Conservation (phyloP, 2,113 vertebrate species). For the Xenopus laevis region DNA sequence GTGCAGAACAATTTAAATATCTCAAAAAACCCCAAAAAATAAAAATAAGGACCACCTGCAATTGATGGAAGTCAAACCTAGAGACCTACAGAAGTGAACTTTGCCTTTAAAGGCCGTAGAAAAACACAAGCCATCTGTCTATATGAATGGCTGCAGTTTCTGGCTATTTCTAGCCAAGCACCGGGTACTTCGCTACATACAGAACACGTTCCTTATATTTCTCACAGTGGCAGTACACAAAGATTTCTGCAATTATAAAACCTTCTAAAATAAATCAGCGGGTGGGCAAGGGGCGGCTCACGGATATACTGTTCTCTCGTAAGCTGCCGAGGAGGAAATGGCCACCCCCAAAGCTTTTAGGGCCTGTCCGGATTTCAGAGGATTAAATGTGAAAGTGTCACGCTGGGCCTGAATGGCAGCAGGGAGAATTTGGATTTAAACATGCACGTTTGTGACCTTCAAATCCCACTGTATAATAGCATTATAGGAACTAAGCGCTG, state of each 20-base stretch:
- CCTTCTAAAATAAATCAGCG: slow-evolving; percentile 5
- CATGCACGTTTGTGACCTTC: slow-evolving; percentile 33
- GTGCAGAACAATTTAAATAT: too few relatives aligned
- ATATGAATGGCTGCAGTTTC: too few relatives aligned
- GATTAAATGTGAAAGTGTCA: slow-evolving; percentile 41
- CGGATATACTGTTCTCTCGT: background rate
- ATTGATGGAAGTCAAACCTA: too few relatives aligned
- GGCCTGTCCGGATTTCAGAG: slow-evolving; percentile 28
- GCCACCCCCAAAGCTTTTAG: slow-evolving; percentile 13
- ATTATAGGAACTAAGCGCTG: slow-evolving; percentile 22
- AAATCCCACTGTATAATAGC: slow-evolving; percentile 38
- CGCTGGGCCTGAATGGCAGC: slow-evolving; percentile 30
- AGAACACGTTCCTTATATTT: too few relatives aligned
- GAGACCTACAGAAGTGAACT: too few relatives aligned
- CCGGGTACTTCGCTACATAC: too few relatives aligned
- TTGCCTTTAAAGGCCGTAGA: background rate
- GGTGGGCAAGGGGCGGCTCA: slow-evolving; percentile 8
- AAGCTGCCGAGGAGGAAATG: slow-evolving; percentile 19
- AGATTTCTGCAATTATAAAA: slow-evolving; percentile 13
- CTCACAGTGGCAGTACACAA: background rate
- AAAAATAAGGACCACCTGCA: too few relatives aligned
- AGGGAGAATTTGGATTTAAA: slow-evolving; percentile 31
- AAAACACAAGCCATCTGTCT: too few relatives aligned
- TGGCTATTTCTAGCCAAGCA: too few relatives aligned
- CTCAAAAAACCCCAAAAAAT: too few relatives aligned